Percentiles rank a stretch among this genome's conserved stretches.
phyloP scores from a whole-genome alignment of 92 coral and sea anemone genomes.

The Phenganax stokvisi region DNA sequence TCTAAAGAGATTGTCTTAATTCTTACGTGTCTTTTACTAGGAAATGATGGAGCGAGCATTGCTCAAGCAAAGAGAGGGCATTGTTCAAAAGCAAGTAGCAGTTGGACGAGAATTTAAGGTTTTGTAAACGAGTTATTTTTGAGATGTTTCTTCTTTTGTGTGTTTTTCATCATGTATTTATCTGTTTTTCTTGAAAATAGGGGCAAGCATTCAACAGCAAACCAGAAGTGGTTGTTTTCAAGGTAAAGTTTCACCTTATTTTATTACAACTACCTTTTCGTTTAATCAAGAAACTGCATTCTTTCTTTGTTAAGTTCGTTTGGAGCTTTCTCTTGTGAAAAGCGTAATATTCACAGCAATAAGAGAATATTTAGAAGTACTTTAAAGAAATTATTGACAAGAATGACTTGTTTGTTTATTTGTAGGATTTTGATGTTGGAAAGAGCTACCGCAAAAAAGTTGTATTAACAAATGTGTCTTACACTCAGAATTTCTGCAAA shows the following conservation, averaged over 20 bases:
- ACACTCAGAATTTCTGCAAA: slow-evolving; percentile 98
- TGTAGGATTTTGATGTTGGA: slow-evolving; percentile 92
- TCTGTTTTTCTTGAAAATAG: slow-evolving; percentile 41
- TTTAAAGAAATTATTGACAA: too few relatives aligned
- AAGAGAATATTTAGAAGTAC: not conserved
- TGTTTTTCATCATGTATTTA: not conserved
- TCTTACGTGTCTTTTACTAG: slow-evolving; percentile 33
- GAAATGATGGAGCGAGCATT: slow-evolving; percentile 93
- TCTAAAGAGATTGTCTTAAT: not conserved
- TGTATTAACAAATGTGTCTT: slow-evolving; percentile 83
- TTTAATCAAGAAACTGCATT: too few relatives aligned
- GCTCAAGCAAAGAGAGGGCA: slow-evolving; percentile 79
- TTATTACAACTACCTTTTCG: too few relatives aligned
- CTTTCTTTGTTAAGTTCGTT: too few relatives aligned
- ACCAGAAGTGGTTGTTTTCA: slow-evolving; percentile 91
- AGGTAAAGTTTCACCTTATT: slow-evolving; percentile 49
- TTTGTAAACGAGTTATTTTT: not conserved
- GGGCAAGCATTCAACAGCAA: slow-evolving; percentile 99
- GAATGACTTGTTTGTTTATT: not conserved
- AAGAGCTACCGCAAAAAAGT: slow-evolving; percentile 89
- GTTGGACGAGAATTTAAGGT: slow-evolving; percentile 98
- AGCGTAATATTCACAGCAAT: too few relatives aligned
- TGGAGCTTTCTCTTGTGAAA: not conserved
- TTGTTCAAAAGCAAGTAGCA: slow-evolving; percentile 95
- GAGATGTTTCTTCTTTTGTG: not conserved